These are phyloP conservation scores for Patella ulyssiponensis DNA, from an alignment of 2,888 invertebrate genomes.

Conservation along the genomic window DNA sequence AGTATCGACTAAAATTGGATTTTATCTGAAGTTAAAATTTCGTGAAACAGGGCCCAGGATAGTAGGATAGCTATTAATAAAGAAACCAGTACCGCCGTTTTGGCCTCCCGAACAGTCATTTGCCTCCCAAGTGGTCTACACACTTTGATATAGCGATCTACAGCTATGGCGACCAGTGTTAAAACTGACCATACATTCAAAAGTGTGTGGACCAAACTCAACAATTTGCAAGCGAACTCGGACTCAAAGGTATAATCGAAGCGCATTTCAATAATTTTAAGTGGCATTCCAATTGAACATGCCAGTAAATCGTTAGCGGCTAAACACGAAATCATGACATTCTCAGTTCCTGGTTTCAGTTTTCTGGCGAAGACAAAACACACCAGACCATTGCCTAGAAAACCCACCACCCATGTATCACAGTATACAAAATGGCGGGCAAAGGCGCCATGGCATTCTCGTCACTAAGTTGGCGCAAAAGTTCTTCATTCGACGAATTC, in stretches of 20 bases:
- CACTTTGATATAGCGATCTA: slow-evolving; percentile 56
- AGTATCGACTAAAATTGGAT: too few species aligned
- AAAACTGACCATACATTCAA: slow-evolving; percentile 54
- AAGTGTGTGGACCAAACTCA: slow-evolving; percentile 44
- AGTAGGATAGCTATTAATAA: slow-evolving; percentile 44
- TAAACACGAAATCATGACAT: slow-evolving; percentile 50
- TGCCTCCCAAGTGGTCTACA: slow-evolving; percentile 51
- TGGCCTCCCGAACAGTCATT: slow-evolving; percentile 44
- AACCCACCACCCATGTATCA: slow-evolving; percentile 47
- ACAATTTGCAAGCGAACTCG: slow-evolving; percentile 47
- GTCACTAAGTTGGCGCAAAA: slow-evolving; percentile 33
- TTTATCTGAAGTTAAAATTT: too few species aligned
- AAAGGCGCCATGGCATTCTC: slow-evolving; percentile 27
- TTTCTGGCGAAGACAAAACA: slow-evolving; percentile 48
- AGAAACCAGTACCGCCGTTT: slow-evolving; percentile 43
- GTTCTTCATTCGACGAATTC: background rate
- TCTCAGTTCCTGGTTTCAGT: slow-evolving; percentile 46
- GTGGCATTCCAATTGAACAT: slow-evolving; percentile 53
- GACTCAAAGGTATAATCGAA: slow-evolving; percentile 49
- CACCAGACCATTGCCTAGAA: slow-evolving; percentile 53
- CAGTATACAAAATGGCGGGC: slow-evolving; percentile 34
- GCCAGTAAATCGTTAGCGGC: slow-evolving; percentile 51
- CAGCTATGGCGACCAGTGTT: slow-evolving; percentile 54
- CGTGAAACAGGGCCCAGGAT: too few species aligned
- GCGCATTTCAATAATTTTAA: slow-evolving; percentile 55